Evolutionary conservation across 2,888 invertebrate species (phyloP).

Genomic region (Amphipoea oculea): DNA sequence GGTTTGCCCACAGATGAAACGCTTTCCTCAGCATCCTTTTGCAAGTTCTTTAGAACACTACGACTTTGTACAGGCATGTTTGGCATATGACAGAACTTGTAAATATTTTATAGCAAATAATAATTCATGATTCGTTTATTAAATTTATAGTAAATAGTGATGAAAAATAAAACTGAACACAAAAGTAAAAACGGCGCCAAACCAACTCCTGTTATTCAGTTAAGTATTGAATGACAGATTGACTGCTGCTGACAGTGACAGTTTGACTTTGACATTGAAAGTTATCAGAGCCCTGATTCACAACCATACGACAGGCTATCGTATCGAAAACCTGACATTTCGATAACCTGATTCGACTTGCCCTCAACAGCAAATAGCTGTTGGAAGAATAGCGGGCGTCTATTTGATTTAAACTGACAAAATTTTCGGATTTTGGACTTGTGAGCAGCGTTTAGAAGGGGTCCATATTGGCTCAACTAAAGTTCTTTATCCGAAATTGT

Average conservation of each 20-base stretch:
- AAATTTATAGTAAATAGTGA: not conserved
- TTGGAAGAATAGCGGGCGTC: too few species aligned
- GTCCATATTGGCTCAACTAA: too few species aligned
- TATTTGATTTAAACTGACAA: too few species aligned
- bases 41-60: slow-evolving; percentile 50
- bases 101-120: slow-evolving; percentile 6
- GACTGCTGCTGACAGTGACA: not conserved
- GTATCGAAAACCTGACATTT: too few species aligned
- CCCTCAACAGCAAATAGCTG: too few species aligned
- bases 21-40: slow-evolving; percentile 54
- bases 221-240: not conserved
- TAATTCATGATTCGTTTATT: slow-evolving; percentile 12
- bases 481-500: too few species aligned
- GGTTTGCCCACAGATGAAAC: slow-evolving; percentile 44
- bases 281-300: too few species aligned
- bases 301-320: too few species aligned
- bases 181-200: slow-evolving; percentile 42
- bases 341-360: too few species aligned
- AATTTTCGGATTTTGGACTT: too few species aligned
- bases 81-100: not conserved
- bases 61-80: slow-evolving; percentile 70
- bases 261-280: not conserved
- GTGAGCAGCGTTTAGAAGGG: too few species aligned
- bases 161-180: slow-evolving; percentile 9
- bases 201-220: not conserved